phyloP scores from a whole-genome alignment of 2,888 invertebrate species.

The Alitta virens region DNA sequence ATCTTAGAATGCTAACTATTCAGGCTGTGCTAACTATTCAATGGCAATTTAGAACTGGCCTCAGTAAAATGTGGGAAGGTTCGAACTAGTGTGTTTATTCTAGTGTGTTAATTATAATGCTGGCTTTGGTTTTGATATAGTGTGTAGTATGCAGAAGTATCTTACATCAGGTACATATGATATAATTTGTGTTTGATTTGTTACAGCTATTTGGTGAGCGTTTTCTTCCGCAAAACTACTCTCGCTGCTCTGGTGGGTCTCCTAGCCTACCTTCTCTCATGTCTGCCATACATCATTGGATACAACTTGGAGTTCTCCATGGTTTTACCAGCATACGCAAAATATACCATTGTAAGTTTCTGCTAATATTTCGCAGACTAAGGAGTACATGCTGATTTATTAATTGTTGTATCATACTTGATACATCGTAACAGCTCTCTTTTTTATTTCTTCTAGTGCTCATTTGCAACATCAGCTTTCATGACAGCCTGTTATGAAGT shows the following conservation, averaged over 20 bases:
- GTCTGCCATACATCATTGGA: slow-evolving; percentile 53
- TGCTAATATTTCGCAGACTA: not conserved
- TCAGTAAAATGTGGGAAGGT: not conserved
- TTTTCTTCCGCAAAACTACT: slow-evolving; percentile 54
- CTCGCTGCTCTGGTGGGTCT: slow-evolving; percentile 55
- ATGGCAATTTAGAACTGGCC: too few relatives aligned
- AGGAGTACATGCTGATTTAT: too few relatives aligned
- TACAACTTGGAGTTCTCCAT: slow-evolving; percentile 2
- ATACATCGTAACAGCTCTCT: too few relatives aligned
- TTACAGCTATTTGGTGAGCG: slow-evolving; percentile 55
- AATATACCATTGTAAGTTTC: slow-evolving; percentile 4
- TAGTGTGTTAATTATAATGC: too few relatives aligned
- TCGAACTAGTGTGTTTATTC: too few relatives aligned
- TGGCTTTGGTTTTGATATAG: too few relatives aligned
- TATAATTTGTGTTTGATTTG: too few relatives aligned
- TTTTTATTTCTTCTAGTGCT: slow-evolving; percentile 38
- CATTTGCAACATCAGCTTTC: slow-evolving; percentile 56
- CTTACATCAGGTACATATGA: too few relatives aligned
- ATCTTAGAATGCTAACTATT: too few relatives aligned
- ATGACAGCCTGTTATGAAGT: slow-evolving; percentile 53
- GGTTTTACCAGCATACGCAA: not conserved
- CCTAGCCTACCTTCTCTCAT: slow-evolving; percentile 54
- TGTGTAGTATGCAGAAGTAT: too few relatives aligned
- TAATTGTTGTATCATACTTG: too few relatives aligned
- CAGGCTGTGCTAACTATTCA: too few relatives aligned